Conservation (phyloP, 2,888 invertebrate species). For the Pyrochroa serraticornis region DNA sequence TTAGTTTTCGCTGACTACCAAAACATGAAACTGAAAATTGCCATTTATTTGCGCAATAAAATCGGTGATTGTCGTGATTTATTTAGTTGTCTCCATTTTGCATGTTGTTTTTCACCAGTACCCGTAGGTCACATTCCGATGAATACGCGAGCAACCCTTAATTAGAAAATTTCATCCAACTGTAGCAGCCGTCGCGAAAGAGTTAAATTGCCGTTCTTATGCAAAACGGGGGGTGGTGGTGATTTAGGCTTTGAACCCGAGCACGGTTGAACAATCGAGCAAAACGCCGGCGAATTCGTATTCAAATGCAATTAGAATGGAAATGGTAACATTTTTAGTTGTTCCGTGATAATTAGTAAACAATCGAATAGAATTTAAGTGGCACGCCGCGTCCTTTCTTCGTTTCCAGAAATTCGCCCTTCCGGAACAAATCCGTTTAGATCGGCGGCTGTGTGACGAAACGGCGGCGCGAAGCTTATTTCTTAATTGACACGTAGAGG, state of each 20-base stretch:
- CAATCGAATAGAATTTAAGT: conserved; percentile 26
- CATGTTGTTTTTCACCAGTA: too few species aligned
- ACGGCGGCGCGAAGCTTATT: conserved; percentile 12
- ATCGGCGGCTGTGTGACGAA: too few species aligned
- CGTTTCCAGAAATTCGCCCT: not conserved
- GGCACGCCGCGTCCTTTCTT: conserved; percentile 16
- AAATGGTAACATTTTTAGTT: conserved; percentile 36
- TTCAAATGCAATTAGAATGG: conserved; percentile 43
- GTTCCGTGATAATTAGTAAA: conserved; percentile 30
- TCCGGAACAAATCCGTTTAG: too few species aligned
- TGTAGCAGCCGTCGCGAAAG: not conserved
- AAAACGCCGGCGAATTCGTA: conserved; percentile 30
- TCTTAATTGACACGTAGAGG: conserved; percentile 11
- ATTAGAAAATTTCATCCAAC: too few species aligned
- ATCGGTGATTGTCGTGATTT: too few species aligned
- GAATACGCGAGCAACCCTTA: too few species aligned
- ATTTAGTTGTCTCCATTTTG: too few species aligned
- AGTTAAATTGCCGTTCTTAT: conserved; percentile 6
- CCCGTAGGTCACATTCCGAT: too few species aligned
- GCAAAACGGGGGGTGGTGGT: conserved; percentile 1
- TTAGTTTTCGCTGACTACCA: too few species aligned
- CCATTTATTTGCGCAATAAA: too few species aligned
- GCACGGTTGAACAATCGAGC: not conserved
- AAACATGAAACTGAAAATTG: too few species aligned
- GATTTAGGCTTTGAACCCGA: conserved; percentile 1